A percentile compares a stretch with the other conserved stretches of the same genome.
Conservation (phyloP, 1,140 invertebrate species). For the Brachionus plicatilis region DNA sequence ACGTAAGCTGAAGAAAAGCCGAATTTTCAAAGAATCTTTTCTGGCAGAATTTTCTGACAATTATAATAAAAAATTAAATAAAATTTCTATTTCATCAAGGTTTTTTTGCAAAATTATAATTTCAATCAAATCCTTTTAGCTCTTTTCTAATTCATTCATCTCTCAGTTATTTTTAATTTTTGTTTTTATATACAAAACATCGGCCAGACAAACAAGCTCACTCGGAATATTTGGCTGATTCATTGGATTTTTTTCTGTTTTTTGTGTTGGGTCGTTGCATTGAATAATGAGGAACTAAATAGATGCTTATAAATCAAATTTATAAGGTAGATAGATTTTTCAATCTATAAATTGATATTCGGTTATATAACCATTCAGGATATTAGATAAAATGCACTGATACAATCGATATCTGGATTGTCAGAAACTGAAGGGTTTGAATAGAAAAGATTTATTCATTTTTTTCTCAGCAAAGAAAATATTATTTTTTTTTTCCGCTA, state of each 20-base stretch:
- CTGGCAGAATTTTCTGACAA: background rate
- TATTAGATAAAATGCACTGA: background rate
- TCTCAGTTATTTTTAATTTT: background rate
- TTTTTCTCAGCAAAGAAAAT: background rate
- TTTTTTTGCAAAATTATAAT: background rate
- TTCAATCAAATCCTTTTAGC: background rate
- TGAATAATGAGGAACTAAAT: background rate
- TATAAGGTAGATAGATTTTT: background rate
- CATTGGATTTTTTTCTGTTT: background rate
- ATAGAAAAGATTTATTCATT: background rate
- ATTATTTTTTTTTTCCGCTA: background rate
- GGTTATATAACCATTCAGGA: background rate
- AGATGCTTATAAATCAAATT: background rate
- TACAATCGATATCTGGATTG: background rate
- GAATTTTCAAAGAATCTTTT: background rate
- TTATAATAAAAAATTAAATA: background rate
- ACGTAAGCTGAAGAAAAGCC: background rate
- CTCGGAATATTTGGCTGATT: background rate
- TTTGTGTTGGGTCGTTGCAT: background rate
- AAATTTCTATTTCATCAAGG: background rate
- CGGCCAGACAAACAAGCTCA: background rate
- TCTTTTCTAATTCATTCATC: background rate
- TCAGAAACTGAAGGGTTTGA: background rate
- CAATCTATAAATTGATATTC: background rate
- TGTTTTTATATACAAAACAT: background rate